Conservation (phyloP, 2,113 vertebrate species). For the Otocyon megalotis region DNA sequence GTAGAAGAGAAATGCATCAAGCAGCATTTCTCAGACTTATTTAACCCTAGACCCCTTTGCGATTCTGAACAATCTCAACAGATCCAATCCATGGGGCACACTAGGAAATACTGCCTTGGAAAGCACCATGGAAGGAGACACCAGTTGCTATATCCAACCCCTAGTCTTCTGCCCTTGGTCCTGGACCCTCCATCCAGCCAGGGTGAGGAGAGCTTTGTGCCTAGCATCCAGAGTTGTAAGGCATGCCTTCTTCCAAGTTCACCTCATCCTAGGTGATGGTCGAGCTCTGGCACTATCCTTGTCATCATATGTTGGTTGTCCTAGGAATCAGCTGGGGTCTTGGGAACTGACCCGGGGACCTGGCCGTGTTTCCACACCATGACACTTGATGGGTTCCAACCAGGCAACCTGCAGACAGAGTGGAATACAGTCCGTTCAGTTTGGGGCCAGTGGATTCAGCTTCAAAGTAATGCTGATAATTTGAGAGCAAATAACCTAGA, state of each 20-base stretch:
- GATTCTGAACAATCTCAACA: neutral
- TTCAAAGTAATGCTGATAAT: neutral
- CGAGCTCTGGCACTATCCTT: neutral
- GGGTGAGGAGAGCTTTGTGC: neutral
- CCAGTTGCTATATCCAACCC: neutral
- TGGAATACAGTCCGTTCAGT: neutral
- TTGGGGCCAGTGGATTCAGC: neutral
- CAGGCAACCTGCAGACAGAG: neutral
- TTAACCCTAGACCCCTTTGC: neutral
- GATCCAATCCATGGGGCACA: neutral
- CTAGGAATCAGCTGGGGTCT: neutral
- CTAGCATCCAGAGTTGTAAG: neutral
- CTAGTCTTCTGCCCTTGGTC: neutral
- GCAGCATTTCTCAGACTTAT: neutral
- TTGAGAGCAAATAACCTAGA: conserved; percentile 27
- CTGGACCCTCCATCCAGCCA: rapidly evolving
- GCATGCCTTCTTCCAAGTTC: too few species aligned
- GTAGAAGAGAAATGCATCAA: neutral
- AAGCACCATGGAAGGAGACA: neutral
- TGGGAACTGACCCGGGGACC: neutral
- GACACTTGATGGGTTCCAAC: neutral
- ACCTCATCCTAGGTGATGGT: too few species aligned
- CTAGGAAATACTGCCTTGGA: neutral
- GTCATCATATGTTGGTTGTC: neutral
- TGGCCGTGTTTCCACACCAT: neutral